Base-by-base conservation (phyloP, 2,888 invertebrate genomes). In the Diarsia brunnea region DNA sequence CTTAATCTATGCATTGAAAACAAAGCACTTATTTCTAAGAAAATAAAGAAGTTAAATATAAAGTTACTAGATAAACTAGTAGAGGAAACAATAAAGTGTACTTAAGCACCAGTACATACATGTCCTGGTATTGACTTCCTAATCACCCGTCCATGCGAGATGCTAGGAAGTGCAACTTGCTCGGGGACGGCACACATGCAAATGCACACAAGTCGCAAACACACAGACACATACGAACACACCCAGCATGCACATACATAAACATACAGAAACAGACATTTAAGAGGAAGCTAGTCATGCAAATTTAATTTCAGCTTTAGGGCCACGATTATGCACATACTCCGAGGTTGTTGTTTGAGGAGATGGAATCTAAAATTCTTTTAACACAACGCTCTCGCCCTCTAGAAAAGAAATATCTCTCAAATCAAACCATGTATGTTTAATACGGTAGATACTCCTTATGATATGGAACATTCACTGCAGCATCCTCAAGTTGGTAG, bases 121-220 rank as follows among this genome's bases (percentile, higher is more conserved):
- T 43, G 69, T 49, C 24, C 63, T 68, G 47, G 61, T 61, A 75
- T 70, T n/a, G 73, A 80, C 78, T 84, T 88, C 79, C 82, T 87
- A 78, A 72, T 79, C 84, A 74, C 65, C 69, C 31, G 64, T 19
- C 71, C 73, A 69, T 63, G 77, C 71, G 61, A 64, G 63, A 58
- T 74, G 74, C 47, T 71, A 82, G 86, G 86, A 87, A 87, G 87
- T 88, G 85, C 82, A 87, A 43, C 73, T 81, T 67, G 63, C 61
- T 45, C 70, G 68, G 75, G 65, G 68, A 70, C 79, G 78, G 82
- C 78, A 84, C 38, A 74, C 21, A 53, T 63, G 77, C 49, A 31
- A 10, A 8, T n/a, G 16, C 49, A 31, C 45, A 63, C 69, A 67
- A 10, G n/a, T n/a, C n/a, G 60, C 53, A 66, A 79, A 75, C 47